Evolutionary conservation across 1,140 invertebrate genomes (phyloP), one percentile per base, ranked within the genome.

Genomic region (Lasaia peninsularis): DNA sequence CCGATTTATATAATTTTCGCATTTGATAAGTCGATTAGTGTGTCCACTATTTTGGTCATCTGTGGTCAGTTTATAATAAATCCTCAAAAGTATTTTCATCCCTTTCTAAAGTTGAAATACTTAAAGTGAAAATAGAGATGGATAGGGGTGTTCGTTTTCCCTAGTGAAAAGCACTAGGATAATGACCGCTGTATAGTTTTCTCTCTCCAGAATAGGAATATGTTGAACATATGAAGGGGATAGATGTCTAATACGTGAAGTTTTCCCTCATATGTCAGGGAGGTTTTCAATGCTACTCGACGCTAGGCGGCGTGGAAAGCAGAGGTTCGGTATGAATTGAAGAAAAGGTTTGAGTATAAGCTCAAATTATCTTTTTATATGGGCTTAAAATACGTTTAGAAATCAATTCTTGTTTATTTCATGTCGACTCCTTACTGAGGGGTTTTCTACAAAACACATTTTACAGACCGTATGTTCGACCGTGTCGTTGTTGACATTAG

Each of bases 171-270:
- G 56, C 69, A 56, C n/a, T 12, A 50, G 60, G 56, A 75, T 74
- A 77, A 75, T 77, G 69, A 68, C 73, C 68, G 68, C 75, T 76
- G 55, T 84, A 84, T 72, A 75, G 59, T 78, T 69, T 78, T 88
- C 85, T 75, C 81, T 64, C 76, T 88, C 81, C 75, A 75, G 70
- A 84, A 80, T 86, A 82, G 70, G 75, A 35, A 63, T 74, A 69
- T 73, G 80, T 75, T 73, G 71, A 71, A 62, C 61, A 73, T 58
- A 70, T 66, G 79, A 88, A 71, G 84, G 85, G 79, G 83, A 88
- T 78, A 37, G 77, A 76, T 68, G 60, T 50, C 63, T 60, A 49
- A 69, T 71, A 63, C 66, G 69, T 61, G 65, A 51, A 63, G 63
- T 64, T 54, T 44, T 44, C 34, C 52, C 52, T 65, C 66, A 57